A percentile compares a stretch with the other conserved stretches of the same genome.
Evolutionary conservation across 1,140 invertebrate genomes (phyloP).

Genomic region (Drosophila nigromelanica): DNA sequence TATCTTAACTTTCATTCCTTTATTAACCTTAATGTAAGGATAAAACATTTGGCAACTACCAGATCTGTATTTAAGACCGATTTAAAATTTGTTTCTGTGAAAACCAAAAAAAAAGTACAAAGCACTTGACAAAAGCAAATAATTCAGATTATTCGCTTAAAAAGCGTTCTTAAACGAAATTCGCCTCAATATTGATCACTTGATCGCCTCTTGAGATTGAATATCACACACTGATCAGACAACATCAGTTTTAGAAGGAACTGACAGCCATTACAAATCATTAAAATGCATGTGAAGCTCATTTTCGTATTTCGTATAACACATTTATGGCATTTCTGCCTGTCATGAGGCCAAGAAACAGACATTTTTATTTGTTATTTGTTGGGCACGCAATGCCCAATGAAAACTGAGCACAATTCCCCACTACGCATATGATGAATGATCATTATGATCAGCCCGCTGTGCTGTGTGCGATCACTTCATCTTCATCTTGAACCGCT

Average conservation of each 20-base stretch:
- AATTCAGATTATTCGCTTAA: slow-evolving; percentile 1
- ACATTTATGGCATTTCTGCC: slow-evolving; percentile 63
- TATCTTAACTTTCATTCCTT: too few species aligned
- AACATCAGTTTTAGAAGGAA: slow-evolving; percentile 24
- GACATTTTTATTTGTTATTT: slow-evolving; percentile 77
- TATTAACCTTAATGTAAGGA: too few species aligned
- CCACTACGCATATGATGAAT: slow-evolving; percentile 55
- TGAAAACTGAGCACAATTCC: slow-evolving; percentile 56
- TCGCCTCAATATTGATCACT: slow-evolving; percentile 34
- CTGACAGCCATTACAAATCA: slow-evolving; percentile 70
- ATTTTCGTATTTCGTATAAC: slow-evolving; percentile 48
- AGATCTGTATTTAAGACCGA: too few species aligned
- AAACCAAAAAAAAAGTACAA: not conserved
- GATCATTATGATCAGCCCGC: slow-evolving; percentile 60
- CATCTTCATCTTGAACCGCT: slow-evolving; percentile 35
- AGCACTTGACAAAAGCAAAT: slow-evolving; percentile 7
- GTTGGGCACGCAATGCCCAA: slow-evolving; percentile 56
- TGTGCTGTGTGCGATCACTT: slow-evolving; percentile 46
- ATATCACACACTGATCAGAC: slow-evolving; percentile 1
- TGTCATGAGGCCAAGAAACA: slow-evolving; percentile 70
- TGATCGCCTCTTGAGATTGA: slow-evolving; percentile 15
- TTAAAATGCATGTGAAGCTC: slow-evolving; percentile 49
- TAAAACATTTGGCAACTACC: too few species aligned
- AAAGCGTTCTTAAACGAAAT: slow-evolving; percentile 15
- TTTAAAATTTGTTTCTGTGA: not conserved